Evolutionary conservation across 2,797 vertebrate genomes (phyloP).

Genomic region (Sandelia bainsii): DNA sequence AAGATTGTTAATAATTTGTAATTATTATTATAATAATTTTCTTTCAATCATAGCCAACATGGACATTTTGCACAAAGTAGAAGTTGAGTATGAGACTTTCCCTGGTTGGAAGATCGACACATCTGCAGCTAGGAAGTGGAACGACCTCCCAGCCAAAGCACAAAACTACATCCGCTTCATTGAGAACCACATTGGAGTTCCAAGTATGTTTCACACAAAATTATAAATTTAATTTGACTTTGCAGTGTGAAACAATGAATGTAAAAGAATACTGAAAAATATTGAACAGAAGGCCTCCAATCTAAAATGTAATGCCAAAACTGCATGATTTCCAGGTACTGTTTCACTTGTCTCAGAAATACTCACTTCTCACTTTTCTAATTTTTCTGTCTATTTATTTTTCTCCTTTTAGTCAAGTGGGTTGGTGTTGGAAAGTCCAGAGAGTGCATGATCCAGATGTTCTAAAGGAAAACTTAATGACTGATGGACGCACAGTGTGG

Average conservation of each 20-base stretch:
- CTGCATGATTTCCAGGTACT: constrained; percentile 22
- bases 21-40: too few relatives aligned
- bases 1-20: constrained; percentile 7
- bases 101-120: constrained; percentile 97
- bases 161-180: constrained; percentile 97
- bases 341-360: background rate
- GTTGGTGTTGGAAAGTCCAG: constrained; percentile 98
- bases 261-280: background rate
- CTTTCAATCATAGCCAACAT: constrained; percentile 89
- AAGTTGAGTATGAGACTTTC: constrained; percentile 97
- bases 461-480: constrained; percentile 75
- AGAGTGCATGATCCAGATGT: constrained; percentile 99
- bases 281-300: constrained; percentile 3
- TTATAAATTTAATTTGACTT: constrained; percentile 3
- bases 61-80: constrained; percentile 96
- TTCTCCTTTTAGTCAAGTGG: constrained; percentile 92
- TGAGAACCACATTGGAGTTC: constrained; percentile 97
- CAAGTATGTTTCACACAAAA: constrained; percentile 84
- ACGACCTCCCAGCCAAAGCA: constrained; percentile 94
- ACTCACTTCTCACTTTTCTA: background rate
- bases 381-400: constrained; percentile 28
- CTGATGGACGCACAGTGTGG: constrained; percentile 40
- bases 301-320: background rate
- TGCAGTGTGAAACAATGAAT: constrained; percentile 5
- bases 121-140: constrained; percentile 94